Percentiles rank a stretch among this genome's conserved stretches.
Evolutionary conservation across 2,797 vertebrate species (phyloP).

Genomic region (Rhynchotus rufescens): DNA sequence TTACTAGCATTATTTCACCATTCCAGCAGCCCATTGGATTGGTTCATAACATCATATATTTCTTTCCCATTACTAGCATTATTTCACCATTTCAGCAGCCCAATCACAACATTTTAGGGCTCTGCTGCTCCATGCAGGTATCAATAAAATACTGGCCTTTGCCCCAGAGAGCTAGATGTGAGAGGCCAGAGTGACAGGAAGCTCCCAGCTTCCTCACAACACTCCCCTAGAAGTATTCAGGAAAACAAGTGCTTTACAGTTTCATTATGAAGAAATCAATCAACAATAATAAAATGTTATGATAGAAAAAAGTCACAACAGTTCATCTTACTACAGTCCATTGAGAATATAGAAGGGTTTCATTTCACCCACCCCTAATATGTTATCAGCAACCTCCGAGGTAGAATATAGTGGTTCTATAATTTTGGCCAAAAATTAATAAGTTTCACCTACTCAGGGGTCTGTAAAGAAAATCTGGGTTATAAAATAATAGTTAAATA

Average conservation of each 20-base stretch:
- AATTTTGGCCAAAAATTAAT: neutral
- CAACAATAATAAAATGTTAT: neutral
- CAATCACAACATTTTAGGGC: neutral
- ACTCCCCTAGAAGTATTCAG: neutral
- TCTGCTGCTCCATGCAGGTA: neutral
- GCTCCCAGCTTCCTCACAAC: neutral
- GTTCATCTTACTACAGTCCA: neutral
- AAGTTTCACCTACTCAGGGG: neutral
- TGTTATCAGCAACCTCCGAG: neutral
- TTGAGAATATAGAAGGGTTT: neutral
- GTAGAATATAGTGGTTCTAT: neutral
- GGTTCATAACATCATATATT: neutral
- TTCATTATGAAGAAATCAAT: neutral
- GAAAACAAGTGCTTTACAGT: neutral
- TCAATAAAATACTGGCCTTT: neutral
- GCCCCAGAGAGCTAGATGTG: neutral
- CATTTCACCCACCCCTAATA: neutral
- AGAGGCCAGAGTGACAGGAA: neutral
- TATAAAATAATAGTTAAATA: neutral
- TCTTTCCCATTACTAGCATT: neutral
- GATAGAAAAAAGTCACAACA: neutral
- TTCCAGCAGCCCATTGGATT: neutral
- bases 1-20: neutral
- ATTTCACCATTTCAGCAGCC: neutral
- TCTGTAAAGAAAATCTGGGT: neutral